Evolutionary conservation across 2,888 invertebrate species (phyloP), one percentile per base, ranked within the genome.

Genomic region (Caenorhabditis wallacei): DNA sequence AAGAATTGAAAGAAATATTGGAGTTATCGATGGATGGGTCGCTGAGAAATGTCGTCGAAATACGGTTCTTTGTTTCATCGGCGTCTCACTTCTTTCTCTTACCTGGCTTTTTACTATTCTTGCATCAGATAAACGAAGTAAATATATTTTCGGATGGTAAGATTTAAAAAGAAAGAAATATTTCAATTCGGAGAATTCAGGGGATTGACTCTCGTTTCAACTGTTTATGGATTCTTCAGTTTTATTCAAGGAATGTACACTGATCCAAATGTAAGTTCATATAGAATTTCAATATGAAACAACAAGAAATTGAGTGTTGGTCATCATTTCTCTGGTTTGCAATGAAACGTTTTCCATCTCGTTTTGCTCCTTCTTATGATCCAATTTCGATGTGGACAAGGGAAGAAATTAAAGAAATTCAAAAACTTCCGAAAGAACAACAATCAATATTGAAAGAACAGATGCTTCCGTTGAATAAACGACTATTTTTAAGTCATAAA

Each of bases 41-140:
- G 66, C 74, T 11, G 82, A 82, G 30, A 82, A 82, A 51, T 82
- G 82, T 56, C 82, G 74, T 2, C 22, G 82, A 3, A 82, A 82
- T 53, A 66, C 70, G 1, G 18, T 66, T 22, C 66, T 66, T n/a
- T 82, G 74, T 35, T 59, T 51, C 13, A 24, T 78, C 18, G 78
- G 79, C 26, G 22, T 54, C 1, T 57, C 20, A 11, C 30, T 78
- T 3, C 57, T 79, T 13, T 64, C 72, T 2, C 8, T 37, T 13
- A 56, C 57, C 0, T 82, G 82, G 82, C 46, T 79, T 8, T 26
- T 61, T 20, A 51, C 57, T 1, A 69, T 82, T 54, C 22, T 82
- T 10, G 68, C 79, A 0, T 46, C 78, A 7, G 82, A 82, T 63
- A 59, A 69, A n/a, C 35, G 56, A n/a, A 59, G 59, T n/a, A 53